Evolutionary conservation across 1,140 invertebrate species (phyloP).

Genomic region (Sweltsa coloradensis): DNA sequence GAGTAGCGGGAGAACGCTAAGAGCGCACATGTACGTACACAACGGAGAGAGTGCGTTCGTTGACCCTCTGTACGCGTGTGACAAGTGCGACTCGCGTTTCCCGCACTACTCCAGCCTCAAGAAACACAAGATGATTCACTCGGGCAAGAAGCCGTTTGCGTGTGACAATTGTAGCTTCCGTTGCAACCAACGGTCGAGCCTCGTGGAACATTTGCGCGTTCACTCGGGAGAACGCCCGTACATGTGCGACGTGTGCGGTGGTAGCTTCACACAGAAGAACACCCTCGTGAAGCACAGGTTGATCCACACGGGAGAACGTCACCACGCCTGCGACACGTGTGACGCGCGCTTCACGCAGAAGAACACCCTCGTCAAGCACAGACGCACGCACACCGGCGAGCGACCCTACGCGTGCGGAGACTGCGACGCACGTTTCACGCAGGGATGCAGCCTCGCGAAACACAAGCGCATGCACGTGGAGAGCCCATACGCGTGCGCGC

Average conservation of each 20-base stretch:
- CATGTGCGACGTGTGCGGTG: conserved; percentile 25
- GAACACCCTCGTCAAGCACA: conserved; percentile 8
- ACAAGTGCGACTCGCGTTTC: no score
- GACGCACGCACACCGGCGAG: conserved; percentile 8
- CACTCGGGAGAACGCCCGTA: conserved; percentile 52
- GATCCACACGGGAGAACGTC: conserved; percentile 27
- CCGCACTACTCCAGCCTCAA: conserved; percentile 15
- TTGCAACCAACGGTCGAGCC: conserved; percentile 22
- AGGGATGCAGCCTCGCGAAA: not conserved
- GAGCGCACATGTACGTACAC: no score
- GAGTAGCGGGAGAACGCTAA: no score
- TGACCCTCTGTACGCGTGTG: no score
- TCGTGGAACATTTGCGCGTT: conserved; percentile 42
- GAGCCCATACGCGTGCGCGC: no score
- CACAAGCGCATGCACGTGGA: not conserved
- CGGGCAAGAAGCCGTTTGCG: conserved; percentile 54
- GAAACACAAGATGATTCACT: conserved; percentile 39
- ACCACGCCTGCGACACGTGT: conserved; percentile 28
- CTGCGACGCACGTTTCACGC: conserved; percentile 1
- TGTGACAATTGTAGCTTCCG: conserved; percentile 36
- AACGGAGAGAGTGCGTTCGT: no score
- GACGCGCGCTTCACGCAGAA: conserved; percentile 25
- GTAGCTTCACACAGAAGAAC: conserved; percentile 29
- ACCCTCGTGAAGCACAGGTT: conserved; percentile 27
- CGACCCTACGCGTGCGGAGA: conserved; percentile 1